These are phyloP conservation scores for Petrosia ficiformis DNA, from an alignment of 37 sponge, comb jelly and placozoan species.

Conservation along the genomic window DNA sequence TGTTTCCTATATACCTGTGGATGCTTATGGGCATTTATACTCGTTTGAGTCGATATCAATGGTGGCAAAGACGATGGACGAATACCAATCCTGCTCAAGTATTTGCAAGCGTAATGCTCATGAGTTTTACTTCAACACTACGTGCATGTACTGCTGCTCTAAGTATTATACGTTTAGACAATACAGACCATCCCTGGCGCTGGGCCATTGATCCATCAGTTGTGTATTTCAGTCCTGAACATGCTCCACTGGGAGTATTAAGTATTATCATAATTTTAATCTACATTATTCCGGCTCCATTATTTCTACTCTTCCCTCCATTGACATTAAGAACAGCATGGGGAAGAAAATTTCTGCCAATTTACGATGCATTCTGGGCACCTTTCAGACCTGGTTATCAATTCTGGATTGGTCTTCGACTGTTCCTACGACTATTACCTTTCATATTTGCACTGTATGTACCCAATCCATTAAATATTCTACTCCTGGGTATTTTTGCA, in stretches of 20 bases:
- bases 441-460: neutral
- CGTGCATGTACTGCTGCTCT: neutral
- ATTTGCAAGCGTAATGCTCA: neutral
- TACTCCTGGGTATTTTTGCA: constrained; percentile 3
- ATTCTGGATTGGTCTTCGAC: constrained; percentile 59
- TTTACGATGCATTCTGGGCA: constrained; percentile 52
- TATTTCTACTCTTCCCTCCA: constrained; percentile 28
- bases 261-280: constrained; percentile 13
- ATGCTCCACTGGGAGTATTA: constrained; percentile 23
- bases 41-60: neutral
- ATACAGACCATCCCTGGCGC: neutral
- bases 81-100: neutral
- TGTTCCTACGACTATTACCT: constrained; percentile 29
- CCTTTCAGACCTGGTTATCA: constrained; percentile 28
- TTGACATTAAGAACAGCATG: neutral
- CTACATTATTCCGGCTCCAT: constrained; percentile 25
- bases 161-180: neutral
- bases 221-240: constrained; percentile 20
- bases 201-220: constrained; percentile 42
- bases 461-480: neutral
- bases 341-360: constrained; percentile 13
- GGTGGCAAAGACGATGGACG: neutral
- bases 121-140: neutral
- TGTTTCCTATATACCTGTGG: constrained; percentile 53
- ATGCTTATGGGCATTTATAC: constrained; percentile 21